Base-by-base conservation (phyloP, 2,797 vertebrate genomes). In the Peromyscus melanophrys region DNA sequence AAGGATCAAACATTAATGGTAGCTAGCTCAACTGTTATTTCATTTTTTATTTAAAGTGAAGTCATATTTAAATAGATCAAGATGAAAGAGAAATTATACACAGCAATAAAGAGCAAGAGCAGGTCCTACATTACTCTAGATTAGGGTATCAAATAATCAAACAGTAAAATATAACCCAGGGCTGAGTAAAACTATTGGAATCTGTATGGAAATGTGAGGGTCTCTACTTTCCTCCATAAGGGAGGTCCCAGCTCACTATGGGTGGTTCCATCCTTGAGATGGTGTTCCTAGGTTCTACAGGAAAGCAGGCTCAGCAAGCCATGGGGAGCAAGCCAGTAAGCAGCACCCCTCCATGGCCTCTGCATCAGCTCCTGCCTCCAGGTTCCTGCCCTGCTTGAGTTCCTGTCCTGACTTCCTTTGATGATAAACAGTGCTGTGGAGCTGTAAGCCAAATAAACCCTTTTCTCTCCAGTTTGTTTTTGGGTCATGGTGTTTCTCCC, bases 1-100 rank as follows among this genome's bases (percentile, higher is more conserved):
- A 61, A 82, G 11, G 6, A 40, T 27, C 1, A 46, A 84, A 63
- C 17, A 63, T 29, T 63, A 84, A 63, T 57, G 4, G 31, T 59
- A 91, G 40, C 2, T 25, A 90, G 43, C 34, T 82, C 2, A 71
- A 71, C n/a, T 89, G 63, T 71, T 87, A 90, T 57, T 87, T 96
- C 21, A 49, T 94, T 85, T 86, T 65, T 89, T 2, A 31, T 34
- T 46, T 73, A 82, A 55, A 46, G 52, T 77, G 80, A 80, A 78
- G 13, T 12, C 34, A n/a, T 63, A n/a, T 23, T 46, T 87, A 57
- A 83, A 80, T 89, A 37, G 31, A 93, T 11, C 21, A 65, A 67
- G 37, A 6, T 27, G 75, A n/a, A 94, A 84, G 0, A 59, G 43
- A 43, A 25, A 88, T 67, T 65, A 61, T 6, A 46, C 1, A 91